phyloP scores from a whole-genome alignment of 1,140 invertebrate species.

The Druon quercuslanigerum region DNA sequence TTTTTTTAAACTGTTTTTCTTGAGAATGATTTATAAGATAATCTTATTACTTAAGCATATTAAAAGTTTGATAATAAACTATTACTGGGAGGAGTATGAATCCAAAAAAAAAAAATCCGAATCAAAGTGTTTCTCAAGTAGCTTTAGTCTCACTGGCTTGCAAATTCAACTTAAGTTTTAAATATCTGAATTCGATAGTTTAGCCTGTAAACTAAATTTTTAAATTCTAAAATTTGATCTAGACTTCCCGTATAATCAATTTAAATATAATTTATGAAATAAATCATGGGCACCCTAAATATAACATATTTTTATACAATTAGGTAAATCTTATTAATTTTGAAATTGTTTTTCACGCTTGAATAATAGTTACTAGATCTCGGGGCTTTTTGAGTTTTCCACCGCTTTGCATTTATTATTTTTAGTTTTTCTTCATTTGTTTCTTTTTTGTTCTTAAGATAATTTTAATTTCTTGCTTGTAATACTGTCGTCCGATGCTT shows the following conservation, averaged over 20 bases:
- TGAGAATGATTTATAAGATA: no score
- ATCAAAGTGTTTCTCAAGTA: no score
- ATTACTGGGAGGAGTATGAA: no score
- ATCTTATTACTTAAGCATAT: no score
- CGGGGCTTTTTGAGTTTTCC: not conserved
- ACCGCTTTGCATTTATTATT: slow-evolving; percentile 27
- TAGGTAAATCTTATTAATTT: not conserved
- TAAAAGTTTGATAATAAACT: no score
- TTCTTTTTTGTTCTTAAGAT: not conserved
- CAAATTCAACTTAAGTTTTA: no score
- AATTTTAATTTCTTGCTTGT: slow-evolving; percentile 1
- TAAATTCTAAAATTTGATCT: not conserved
- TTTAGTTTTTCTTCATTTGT: not conserved
- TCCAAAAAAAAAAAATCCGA: no score
- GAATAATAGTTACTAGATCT: slow-evolving; percentile 2
- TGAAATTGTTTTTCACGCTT: not conserved
- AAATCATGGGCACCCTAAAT: not conserved
- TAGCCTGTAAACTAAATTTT: not conserved
- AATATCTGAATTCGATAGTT: no score
- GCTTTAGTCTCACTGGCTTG: no score
- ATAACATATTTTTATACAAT: no score
- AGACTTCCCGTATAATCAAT: not conserved
- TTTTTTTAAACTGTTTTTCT: no score
- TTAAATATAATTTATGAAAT: not conserved
- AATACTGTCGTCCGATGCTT: slow-evolving; percentile 19